These are phyloP conservation scores for Rhabdomys pumilio DNA, from an alignment of 2,797 vertebrate genomes.

Conservation along the genomic window DNA sequence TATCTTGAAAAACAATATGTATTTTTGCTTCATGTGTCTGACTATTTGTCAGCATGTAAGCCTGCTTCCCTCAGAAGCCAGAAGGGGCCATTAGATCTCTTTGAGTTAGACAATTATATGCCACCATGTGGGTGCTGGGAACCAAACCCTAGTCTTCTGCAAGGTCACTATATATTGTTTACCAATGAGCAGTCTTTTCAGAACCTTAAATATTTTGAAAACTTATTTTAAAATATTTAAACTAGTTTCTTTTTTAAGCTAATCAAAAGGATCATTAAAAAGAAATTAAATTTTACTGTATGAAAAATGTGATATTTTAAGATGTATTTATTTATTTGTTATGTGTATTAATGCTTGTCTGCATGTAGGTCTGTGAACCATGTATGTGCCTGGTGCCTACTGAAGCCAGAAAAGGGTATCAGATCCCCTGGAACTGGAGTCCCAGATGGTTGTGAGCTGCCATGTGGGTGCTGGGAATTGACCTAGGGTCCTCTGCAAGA, in stretches of 20 bases:
- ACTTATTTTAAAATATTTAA: neutral
- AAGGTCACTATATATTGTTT: neutral
- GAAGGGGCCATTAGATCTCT: neutral
- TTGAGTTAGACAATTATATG: neutral
- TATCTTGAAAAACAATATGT: neutral
- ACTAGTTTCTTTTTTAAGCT: neutral
- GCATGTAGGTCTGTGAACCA: neutral
- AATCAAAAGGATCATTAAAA: neutral
- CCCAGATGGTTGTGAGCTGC: neutral
- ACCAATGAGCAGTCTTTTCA: neutral
- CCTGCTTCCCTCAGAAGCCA: no score
- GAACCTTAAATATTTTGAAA: neutral
- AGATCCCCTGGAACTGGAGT: neutral
- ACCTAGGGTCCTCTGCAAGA: neutral
- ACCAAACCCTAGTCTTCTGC: neutral
- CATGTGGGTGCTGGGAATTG: neutral
- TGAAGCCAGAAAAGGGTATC: neutral
- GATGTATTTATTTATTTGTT: neutral
- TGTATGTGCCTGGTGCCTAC: no score
- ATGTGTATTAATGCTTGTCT: neutral
- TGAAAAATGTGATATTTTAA: slow-evolving; percentile 35
- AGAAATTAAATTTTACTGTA: slow-evolving; percentile 29
- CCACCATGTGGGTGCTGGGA: neutral
- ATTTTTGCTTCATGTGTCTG: neutral
- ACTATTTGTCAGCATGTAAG: neutral